Base-by-base conservation (phyloP, 2,888 invertebrate species). In the Beris chalybata region DNA sequence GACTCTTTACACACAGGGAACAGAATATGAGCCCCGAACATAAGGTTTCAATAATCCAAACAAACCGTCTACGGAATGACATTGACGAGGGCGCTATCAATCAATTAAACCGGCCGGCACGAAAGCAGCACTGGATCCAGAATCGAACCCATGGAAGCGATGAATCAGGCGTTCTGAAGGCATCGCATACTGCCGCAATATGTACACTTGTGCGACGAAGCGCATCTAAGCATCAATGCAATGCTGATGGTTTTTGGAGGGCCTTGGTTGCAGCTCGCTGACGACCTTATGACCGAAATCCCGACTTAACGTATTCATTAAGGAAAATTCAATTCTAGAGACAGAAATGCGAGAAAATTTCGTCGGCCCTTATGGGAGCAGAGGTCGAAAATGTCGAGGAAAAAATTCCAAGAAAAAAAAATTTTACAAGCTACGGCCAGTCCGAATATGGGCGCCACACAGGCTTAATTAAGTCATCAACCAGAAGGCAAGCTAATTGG, bases 391-490 rank as follows among this genome's bases (percentile, higher is more conserved):
- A 38, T 7, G 38, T 9, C 38, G 13, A 13, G 31, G 54, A 31
- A 11, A 22, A 13, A 32, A 43, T 64, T 22, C 7, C 12, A 55
- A 43, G 47, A 4, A 47, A 56, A 52, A 64, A 44, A 53, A 38
- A 31, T 4, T n/a, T n/a, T 53, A 53, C 52, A 30, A 64, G 53
- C 12, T 11, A 13, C 13, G 29, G 45, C 7, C 38, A 38, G 52
- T 29, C 65, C 65, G 67, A 64, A 71, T 70, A 67, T 70, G 73
- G 78, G 79, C 79, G 80, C 79, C 79, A 79, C 75, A 76, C 74
- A 75, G 78, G 74, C 79, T 80, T 80, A 80, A 80, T 80, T 80
- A 80, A 80, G 79, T 80, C 80, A 80, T 80, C 79, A 80, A 79
- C 77, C 77, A 79, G 79, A 77, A 79, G 78, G 79, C 78, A 78